Percentiles rank a stretch among this genome's conserved stretches.
phyloP scores from a whole-genome alignment of 37 sponge, comb jelly and placozoan genomes.

The Amphimedon queenslandica region DNA sequence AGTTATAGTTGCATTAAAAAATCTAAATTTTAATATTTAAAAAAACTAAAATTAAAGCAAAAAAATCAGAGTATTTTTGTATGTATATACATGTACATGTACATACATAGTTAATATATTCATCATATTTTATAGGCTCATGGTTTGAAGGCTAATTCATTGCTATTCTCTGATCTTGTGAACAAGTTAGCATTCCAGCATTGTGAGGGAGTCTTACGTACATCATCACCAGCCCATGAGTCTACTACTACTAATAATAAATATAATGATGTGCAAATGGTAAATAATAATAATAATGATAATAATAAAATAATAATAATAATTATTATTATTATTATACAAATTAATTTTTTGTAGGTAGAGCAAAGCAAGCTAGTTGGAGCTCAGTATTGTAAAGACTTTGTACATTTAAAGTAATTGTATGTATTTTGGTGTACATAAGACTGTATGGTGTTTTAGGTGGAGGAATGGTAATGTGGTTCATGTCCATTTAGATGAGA shows the following conservation, averaged over 20 bases:
- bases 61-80: too few species aligned
- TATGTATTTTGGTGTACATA: constrained; percentile 5
- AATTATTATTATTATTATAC: too few species aligned
- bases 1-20: not conserved
- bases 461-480: constrained; percentile 38
- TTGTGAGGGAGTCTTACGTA: constrained; percentile 52
- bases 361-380: constrained; percentile 31
- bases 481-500: constrained; percentile 56
- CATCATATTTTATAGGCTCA: constrained; percentile 24
- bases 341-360: constrained; percentile 4
- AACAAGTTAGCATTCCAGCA: constrained; percentile 72
- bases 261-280: not conserved
- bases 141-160: constrained; percentile 44
- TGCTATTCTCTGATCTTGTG: constrained; percentile 62
- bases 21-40: too few species aligned
- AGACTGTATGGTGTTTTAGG: constrained; percentile 18
- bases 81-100: too few species aligned
- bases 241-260: not conserved
- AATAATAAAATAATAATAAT: not conserved
- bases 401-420: constrained; percentile 73
- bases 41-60: too few species aligned
- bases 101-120: too few species aligned
- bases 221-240: too few species aligned
- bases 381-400: constrained; percentile 75
- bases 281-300: not conserved